Conservation (phyloP, 2,797 vertebrate species). For the Rhynchonycteris naso region DNA sequence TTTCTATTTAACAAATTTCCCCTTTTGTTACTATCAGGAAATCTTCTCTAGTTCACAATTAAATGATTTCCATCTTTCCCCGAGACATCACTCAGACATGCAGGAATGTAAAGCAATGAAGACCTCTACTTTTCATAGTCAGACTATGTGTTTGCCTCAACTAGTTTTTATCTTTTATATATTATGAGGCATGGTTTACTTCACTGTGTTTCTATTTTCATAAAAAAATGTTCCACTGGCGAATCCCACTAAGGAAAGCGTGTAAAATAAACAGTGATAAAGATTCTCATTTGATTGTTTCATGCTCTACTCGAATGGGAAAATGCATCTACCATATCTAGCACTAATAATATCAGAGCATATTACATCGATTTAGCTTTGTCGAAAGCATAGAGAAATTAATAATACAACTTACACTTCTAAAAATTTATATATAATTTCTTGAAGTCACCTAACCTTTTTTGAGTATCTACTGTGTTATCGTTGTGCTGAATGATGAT, state of each 20-base stretch:
- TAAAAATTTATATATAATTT: background rate
- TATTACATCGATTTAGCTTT: background rate
- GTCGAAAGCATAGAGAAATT: background rate
- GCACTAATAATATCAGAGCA: background rate
- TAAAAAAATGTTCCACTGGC: slow-evolving; percentile 6
- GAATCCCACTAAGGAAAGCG: background rate
- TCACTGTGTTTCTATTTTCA: background rate
- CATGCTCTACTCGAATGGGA: background rate
- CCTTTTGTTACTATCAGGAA: background rate
- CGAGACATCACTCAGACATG: slow-evolving; percentile 17
- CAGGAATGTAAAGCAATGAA: background rate
- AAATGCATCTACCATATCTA: background rate
- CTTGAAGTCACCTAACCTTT: background rate
- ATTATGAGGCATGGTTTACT: background rate
- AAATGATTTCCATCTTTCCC: slow-evolving; percentile 4
- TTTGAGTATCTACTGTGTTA: background rate
- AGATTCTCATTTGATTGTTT: background rate
- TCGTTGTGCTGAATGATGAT: background rate
- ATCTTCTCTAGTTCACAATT: background rate
- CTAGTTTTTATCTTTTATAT: slow-evolving; percentile 25
- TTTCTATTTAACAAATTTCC: background rate
- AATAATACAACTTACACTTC: background rate
- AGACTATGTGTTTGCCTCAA: background rate
- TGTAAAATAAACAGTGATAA: background rate
- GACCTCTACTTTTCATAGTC: slow-evolving; percentile 1